phyloP scores from a whole-genome alignment of 2,888 invertebrate genomes.

The Nephrocerus scutellatus region DNA sequence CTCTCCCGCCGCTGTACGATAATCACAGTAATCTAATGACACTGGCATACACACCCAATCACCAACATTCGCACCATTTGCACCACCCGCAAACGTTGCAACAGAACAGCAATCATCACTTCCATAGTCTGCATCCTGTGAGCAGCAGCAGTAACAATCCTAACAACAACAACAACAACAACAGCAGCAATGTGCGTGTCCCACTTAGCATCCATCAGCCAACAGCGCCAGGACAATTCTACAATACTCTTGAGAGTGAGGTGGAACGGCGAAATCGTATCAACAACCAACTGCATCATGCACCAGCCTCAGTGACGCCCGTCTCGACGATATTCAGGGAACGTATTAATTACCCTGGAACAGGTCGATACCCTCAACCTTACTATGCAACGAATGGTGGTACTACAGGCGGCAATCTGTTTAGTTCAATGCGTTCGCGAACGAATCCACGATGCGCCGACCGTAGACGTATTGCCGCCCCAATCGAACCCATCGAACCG shows the following conservation, averaged over 20 bases:
- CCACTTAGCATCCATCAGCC: no score
- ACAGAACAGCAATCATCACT: constrained; percentile 22
- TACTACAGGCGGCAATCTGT: constrained; percentile 26
- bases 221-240: constrained; percentile 35
- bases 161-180: constrained; percentile 26
- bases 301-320: constrained; percentile 22
- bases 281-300: constrained; percentile 41
- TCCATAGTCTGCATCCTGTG: constrained; percentile 28
- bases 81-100: constrained; percentile 17
- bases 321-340: constrained; percentile 45
- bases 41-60: constrained; percentile 31
- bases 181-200: constrained; percentile 22
- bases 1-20: constrained; percentile 40
- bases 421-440: constrained; percentile 33
- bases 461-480: constrained; percentile 39
- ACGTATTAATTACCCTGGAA: constrained; percentile 36
- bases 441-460: constrained; percentile 43
- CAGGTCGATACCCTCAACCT: constrained; percentile 31
- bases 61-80: constrained; percentile 23
- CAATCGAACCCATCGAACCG: constrained; percentile 34
- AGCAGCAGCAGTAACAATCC: constrained; percentile 22
- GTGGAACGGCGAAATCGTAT: constrained; percentile 45
- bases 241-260: constrained; percentile 42
- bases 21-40: constrained; percentile 42
- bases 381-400: constrained; percentile 36